Percentiles rank a stretch among this genome's conserved stretches.
Evolutionary conservation across 2,113 vertebrate species (phyloP).

Genomic region (Platysteira castanea): DNA sequence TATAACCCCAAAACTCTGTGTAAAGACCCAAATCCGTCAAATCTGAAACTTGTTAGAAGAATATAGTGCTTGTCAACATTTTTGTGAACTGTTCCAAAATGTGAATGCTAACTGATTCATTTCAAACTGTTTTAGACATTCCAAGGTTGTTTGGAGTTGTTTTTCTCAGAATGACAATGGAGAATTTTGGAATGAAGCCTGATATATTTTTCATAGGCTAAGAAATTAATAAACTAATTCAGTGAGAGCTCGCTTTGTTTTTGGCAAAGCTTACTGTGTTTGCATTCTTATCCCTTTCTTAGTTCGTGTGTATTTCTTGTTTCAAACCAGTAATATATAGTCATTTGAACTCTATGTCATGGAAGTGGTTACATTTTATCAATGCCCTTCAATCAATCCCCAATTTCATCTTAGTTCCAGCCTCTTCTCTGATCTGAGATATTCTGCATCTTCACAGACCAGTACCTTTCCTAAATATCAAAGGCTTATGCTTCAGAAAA

Average conservation of each 20-base stretch:
- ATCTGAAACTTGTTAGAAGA: not conserved
- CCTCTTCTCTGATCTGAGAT: not conserved
- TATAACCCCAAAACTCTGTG: not conserved
- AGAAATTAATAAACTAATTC: not conserved
- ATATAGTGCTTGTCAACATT: not conserved
- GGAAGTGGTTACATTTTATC: not conserved
- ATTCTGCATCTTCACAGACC: not conserved
- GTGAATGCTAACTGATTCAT: not conserved
- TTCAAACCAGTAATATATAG: not conserved
- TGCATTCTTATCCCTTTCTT: not conserved
- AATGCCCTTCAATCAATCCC: not conserved
- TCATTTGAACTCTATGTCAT: not conserved
- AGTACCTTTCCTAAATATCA: not conserved
- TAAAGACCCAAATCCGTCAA: not conserved
- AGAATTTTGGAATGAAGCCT: not conserved
- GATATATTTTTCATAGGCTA: not conserved
- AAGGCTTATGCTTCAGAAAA: not conserved
- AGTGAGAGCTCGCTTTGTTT: not conserved
- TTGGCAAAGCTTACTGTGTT: not conserved
- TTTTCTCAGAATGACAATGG: not conserved
- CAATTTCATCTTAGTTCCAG: not conserved
- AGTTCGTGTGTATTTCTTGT: not conserved
- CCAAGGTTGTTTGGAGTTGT: not conserved
- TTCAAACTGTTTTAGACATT: not conserved
- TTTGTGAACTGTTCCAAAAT: constrained; percentile 21